Percentiles rank a stretch among this genome's conserved stretches.
phyloP scores from a whole-genome alignment of 2,113 vertebrate genomes.

The Lasiurus cinereus region DNA sequence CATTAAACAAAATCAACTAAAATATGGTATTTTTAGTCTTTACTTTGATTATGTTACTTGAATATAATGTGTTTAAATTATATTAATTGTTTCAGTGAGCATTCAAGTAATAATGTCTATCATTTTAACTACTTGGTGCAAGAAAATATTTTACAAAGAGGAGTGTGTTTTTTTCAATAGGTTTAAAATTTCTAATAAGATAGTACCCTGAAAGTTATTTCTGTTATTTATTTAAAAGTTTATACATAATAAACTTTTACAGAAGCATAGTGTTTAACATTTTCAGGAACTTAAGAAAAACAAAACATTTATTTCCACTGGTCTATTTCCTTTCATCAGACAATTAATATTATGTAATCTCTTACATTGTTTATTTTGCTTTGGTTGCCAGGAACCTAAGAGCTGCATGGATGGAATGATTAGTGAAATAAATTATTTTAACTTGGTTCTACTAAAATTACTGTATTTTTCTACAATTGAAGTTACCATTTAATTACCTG shows the following conservation, averaged over 20 bases:
- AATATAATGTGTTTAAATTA: too few species aligned
- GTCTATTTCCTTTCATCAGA: not conserved
- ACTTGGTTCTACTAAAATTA: not conserved
- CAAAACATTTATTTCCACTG: not conserved
- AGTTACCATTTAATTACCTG: not conserved
- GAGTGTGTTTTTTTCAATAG: not conserved
- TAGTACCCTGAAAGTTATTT: not conserved
- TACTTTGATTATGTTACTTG: too few species aligned
- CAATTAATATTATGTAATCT: not conserved
- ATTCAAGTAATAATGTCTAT: too few species aligned
- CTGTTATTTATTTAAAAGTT: not conserved
- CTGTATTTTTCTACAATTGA: not conserved
- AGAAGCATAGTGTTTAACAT: not conserved
- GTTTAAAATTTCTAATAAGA: not conserved
- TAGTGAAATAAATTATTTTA: conserved; percentile 21
- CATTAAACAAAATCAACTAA: too few species aligned
- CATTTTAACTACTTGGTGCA: not conserved
- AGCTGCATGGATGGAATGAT: not conserved
- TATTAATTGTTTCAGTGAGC: too few species aligned
- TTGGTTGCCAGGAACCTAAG: not conserved
- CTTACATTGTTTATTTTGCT: conserved; percentile 38
- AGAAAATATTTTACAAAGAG: not conserved
- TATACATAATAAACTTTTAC: not conserved
- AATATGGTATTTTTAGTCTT: too few species aligned
- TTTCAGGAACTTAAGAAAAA: not conserved